Evolutionary conservation across 2,113 vertebrate genomes (phyloP).

Genomic region (Oenanthe melanoleuca): DNA sequence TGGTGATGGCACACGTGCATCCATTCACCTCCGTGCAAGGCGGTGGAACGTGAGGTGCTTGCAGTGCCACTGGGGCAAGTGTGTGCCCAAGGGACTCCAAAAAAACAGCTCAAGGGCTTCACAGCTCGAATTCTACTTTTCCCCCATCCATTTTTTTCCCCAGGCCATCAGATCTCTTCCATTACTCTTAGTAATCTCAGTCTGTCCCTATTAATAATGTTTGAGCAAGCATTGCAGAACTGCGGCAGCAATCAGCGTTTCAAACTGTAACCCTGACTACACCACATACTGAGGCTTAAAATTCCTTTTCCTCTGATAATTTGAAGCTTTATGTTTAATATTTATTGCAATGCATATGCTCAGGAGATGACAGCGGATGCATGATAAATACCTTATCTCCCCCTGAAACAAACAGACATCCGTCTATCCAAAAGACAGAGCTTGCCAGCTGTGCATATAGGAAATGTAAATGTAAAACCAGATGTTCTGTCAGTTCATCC

Average conservation of each 20-base stretch:
- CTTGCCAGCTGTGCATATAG: slow-evolving; percentile 56
- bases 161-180: neutral
- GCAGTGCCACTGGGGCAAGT: rapidly evolving
- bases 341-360: slow-evolving; percentile 21
- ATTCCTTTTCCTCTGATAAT: slow-evolving; percentile 17
- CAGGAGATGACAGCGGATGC: slow-evolving; percentile 10
- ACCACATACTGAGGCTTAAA: slow-evolving; percentile 2
- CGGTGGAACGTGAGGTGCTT: neutral
- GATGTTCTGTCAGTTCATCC: slow-evolving; percentile 53
- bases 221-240: neutral
- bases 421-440: slow-evolving; percentile 25
- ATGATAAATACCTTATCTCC: slow-evolving; percentile 32
- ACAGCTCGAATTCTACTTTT: neutral
- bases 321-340: slow-evolving; percentile 44
- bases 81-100: rapidly evolving
- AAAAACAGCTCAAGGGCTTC: neutral
- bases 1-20: rapidly evolving
- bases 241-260: neutral
- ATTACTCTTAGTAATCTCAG: neutral
- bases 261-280: neutral
- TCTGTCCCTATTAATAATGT: neutral
- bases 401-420: slow-evolving; percentile 47
- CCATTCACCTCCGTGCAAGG: neutral
- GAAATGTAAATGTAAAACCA: slow-evolving; percentile 65
- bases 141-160: neutral